Evolutionary conservation across 2,797 vertebrate species (phyloP), one percentile per base, ranked within the genome.

Genomic region (Syngnathus rostellatus): DNA sequence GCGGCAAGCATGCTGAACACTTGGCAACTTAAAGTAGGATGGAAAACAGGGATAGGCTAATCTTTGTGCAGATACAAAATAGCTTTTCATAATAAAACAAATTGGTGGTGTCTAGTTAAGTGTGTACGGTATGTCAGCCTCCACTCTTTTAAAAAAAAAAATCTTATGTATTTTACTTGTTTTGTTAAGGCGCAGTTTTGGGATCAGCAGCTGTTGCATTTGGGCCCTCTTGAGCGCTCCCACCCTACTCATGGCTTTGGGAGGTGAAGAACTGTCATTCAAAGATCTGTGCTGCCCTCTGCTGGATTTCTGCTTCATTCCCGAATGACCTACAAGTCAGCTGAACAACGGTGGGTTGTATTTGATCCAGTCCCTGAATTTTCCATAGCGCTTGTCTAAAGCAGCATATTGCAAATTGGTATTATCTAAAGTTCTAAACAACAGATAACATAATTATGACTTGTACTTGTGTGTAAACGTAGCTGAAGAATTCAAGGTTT

Each of bases 271-370:
- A 41, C 9, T n/a, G 19, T 43, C 59, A 61, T 39, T 31, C 12
- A 63, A 60, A 64, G 48, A 51, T 64, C 25, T 77, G 48, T 83
- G 74, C 78, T 77, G 83, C 78, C 81, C 79, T 54, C 85, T 87
- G 66, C 68, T 67, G 87, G 83, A 70, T n/a, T 2, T 23, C 5
- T 31, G 8, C n/a, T 7, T 51, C n/a, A 21, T 7, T 21, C n/a
- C n/a, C 2, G 50, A 21, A 21, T 51, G 8, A 51, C n/a, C 50
- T 9, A 8, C 3, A 51, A 51, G 40, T 5, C 41, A 43, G 41
- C 9, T 41, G 17, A 60, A 31, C 31, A 31, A 31, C 31, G 3
- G 31, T 31, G 31, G 3, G 31, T 43, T 2, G 41, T 43, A 43
- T 43, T 43, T 43, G 2, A 43, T 43, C 11, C 41, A 9, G 41